Percentiles rank a stretch among this genome's conserved stretches.
These are phyloP conservation scores for Lamproptera curius DNA, from an alignment of 2,888 invertebrate species.

Conservation along the genomic window DNA sequence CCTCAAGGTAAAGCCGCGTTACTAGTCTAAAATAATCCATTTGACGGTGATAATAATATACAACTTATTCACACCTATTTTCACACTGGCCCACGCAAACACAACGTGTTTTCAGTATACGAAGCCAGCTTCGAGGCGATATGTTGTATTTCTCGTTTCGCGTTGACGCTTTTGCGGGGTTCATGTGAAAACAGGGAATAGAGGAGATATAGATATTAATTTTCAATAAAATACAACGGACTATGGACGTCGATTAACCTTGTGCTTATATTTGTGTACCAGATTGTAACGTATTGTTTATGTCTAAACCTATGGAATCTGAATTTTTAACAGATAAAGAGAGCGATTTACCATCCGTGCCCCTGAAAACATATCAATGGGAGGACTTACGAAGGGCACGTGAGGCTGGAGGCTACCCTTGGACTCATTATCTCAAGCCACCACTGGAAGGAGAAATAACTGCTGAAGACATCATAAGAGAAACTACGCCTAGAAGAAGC, in stretches of 20 bases:
- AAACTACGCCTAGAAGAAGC: slow-evolving; percentile 65
- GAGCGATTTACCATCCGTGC: slow-evolving; percentile 80
- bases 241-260: slow-evolving; percentile 35
- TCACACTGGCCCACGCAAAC: slow-evolving; percentile 74
- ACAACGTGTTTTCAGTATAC: slow-evolving; percentile 69
- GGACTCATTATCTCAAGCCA: slow-evolving; percentile 86
- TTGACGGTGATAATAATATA: slow-evolving; percentile 64
- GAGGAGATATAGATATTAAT: slow-evolving; percentile 9
- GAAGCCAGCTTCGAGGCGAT: slow-evolving; percentile 68
- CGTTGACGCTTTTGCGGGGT: slow-evolving; percentile 59
- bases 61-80: slow-evolving; percentile 75
- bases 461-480: slow-evolving; percentile 70
- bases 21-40: slow-evolving; percentile 61
- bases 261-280: slow-evolving; percentile 20
- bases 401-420: slow-evolving; percentile 86
- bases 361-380: slow-evolving; percentile 89
- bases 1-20: slow-evolving; percentile 67
- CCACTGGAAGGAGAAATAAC: slow-evolving; percentile 74
- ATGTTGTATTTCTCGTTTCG: slow-evolving; percentile 73
- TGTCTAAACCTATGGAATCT: slow-evolving; percentile 74
- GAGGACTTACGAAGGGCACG: slow-evolving; percentile 86
- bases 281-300: slow-evolving; percentile 32
- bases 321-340: slow-evolving; percentile 74
- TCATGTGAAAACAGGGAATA: slow-evolving; percentile 40
- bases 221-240: slow-evolving; percentile 21